Conservation (phyloP, 1,140 invertebrate species). For the Drosophila pectinifera region DNA sequence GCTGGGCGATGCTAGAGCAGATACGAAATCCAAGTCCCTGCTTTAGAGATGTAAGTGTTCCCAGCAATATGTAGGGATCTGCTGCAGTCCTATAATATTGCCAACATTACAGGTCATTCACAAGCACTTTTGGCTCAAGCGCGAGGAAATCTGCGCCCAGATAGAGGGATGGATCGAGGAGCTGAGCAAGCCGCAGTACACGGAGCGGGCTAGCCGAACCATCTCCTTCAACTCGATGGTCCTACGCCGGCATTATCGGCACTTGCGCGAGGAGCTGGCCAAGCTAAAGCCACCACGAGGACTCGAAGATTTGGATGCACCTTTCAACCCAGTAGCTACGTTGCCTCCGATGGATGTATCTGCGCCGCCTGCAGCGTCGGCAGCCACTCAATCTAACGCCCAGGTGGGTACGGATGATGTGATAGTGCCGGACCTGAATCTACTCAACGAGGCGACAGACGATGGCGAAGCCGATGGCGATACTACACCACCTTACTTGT, state of each 20-base stretch:
- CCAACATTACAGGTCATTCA: slow-evolving; percentile 90
- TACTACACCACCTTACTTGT: slow-evolving; percentile 15
- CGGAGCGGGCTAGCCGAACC: slow-evolving; percentile 88
- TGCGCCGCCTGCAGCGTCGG: slow-evolving; percentile 37
- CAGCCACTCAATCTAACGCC: slow-evolving; percentile 39
- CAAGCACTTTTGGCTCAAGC: slow-evolving; percentile 97
- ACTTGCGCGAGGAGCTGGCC: slow-evolving; percentile 91
- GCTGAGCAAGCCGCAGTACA: slow-evolving; percentile 91
- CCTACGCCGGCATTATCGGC: slow-evolving; percentile 91
- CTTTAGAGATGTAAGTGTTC: slow-evolving; percentile 92
- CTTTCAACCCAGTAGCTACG: slow-evolving; percentile 86
- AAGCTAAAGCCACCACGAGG: slow-evolving; percentile 91
- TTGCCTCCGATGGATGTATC: slow-evolving; percentile 75
- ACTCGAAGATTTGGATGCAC: slow-evolving; percentile 89
- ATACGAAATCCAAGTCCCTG: slow-evolving; percentile 95
- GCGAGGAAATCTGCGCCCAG: slow-evolving; percentile 95
- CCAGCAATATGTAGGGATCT: too few species aligned
- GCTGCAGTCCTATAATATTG: not conserved
- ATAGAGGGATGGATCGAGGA: slow-evolving; percentile 96
- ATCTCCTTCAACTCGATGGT: slow-evolving; percentile 91
- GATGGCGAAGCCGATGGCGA: slow-evolving; percentile 40
- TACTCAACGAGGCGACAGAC: slow-evolving; percentile 46
- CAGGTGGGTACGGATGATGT: slow-evolving; percentile 66
- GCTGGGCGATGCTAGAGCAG: slow-evolving; percentile 98
- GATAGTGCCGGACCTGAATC: slow-evolving; percentile 51